Base-by-base conservation (phyloP, 2,113 vertebrate genomes). In the Bombycilla garrulus region DNA sequence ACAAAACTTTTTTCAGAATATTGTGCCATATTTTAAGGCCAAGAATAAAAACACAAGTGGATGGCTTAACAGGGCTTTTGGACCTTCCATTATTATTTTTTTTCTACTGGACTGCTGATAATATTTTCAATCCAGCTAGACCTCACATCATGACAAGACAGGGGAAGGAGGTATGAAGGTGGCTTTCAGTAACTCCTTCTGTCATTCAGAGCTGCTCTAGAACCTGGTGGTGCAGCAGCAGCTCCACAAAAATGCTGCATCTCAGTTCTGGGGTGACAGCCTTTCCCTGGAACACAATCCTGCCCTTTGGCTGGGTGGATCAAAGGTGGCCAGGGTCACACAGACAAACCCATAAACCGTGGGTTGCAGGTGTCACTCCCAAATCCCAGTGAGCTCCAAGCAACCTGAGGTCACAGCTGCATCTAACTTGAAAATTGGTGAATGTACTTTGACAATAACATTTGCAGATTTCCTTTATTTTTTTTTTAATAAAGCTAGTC, bases 401-500 rank as follows among this genome's bases (percentile, higher is more conserved):
- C 53, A 96, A 91, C 76, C 72, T 31, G 58, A 97, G 95, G 93
- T 97, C 94, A 96, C 66, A 80, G 51, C 57, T 84, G 88, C 87
- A 88, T 64, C 90, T 21, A 71, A 91, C 86, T 47, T 86, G 92
- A 95, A 97, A 95, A 94, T 69, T 95, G 94, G 88, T 54, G 81
- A 73, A 92, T 12, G 62, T 57, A 71, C 93, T 81, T 66, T 21
- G 54, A 76, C 82, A 95, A 48, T 48, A 89, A 80, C 36, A 88
- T 84, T 95, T 97, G 95, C 97, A 97, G 88, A 91, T 96, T 93
- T 77, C 38, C 23, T 66, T 85, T 92, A 67, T 93, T 51, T 88
- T n/a, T 47, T 77, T 77, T 97, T 97, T 95, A 97, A 97, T 97
- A 97, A 96, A 97, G 76, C 71, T 2, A 1, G 76, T 76, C 80